Percentiles rank a stretch among this genome's conserved stretches.
phyloP scores from a whole-genome alignment of 1,140 invertebrate species.

The Chrysomallon squamiferum region DNA sequence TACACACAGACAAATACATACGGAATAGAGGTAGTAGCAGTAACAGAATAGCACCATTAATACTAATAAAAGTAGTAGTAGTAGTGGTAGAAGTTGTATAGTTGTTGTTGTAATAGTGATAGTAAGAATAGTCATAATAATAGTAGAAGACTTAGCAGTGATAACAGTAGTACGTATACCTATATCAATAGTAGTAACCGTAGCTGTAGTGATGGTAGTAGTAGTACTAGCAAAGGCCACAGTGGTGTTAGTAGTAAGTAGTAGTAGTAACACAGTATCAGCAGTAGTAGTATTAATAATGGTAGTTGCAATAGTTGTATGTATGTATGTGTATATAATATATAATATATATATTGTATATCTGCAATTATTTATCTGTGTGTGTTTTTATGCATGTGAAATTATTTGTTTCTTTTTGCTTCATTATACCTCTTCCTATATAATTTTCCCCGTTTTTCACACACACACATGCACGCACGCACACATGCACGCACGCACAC shows the following conservation, averaged over 20 bases:
- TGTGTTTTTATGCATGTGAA: not conserved
- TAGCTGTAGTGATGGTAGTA: not conserved
- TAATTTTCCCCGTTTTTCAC: not conserved
- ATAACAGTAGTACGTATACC: not conserved
- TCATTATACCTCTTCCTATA: not conserved
- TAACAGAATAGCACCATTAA: no score
- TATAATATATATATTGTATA: not conserved
- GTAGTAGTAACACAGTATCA: no score
- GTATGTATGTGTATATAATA: not conserved
- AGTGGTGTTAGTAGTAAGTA: no score
- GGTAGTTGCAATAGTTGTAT: not conserved
- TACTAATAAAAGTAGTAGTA: no score
- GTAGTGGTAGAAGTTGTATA: no score
- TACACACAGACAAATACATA: no score
- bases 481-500: not conserved
- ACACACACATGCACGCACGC: not conserved
- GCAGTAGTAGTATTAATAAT: not conserved
- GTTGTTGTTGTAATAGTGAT: not conserved
- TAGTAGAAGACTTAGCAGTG: not conserved
- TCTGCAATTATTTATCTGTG: not conserved
- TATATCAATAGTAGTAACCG: not conserved
- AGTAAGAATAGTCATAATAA: not conserved
- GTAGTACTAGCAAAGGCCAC: no score
- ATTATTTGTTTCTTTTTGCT: not conserved
- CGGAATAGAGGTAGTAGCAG: no score